A percentile compares a stretch with the other conserved stretches of the same genome.
Conservation (phyloP, 2,888 invertebrate genomes). For the Lithophane leautieri region DNA sequence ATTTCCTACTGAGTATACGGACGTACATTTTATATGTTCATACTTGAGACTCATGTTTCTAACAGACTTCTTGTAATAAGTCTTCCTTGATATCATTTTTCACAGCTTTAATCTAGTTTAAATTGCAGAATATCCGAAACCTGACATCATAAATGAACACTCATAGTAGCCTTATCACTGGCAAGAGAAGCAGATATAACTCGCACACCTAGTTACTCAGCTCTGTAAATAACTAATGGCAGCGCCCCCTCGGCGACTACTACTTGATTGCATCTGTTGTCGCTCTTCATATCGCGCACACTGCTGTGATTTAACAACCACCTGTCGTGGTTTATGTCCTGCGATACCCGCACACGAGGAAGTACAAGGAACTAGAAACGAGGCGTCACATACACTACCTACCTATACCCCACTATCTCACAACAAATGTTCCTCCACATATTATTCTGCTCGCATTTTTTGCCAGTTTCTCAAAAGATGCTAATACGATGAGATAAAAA, state of each 20-base stretch:
- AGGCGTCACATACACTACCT: constrained; percentile 64
- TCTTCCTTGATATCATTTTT: constrained; percentile 40
- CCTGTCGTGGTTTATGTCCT: constrained; percentile 83
- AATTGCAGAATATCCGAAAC: constrained; percentile 52
- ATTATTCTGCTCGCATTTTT: constrained; percentile 61
- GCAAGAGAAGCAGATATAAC: constrained; percentile 63
- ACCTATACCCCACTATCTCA: constrained; percentile 55
- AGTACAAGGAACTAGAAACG: constrained; percentile 72
- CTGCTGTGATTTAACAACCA: constrained; percentile 82
- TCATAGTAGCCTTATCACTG: constrained; percentile 57
- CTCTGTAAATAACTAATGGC: constrained; percentile 70
- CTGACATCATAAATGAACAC: constrained; percentile 59
- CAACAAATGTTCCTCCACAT: constrained; percentile 48
- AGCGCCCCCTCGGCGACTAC: constrained; percentile 71
- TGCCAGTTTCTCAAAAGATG: constrained; percentile 53
- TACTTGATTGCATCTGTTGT: constrained; percentile 78
- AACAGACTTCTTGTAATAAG: constrained; percentile 21
- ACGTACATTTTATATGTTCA: constrained; percentile 19
- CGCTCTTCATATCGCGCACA: constrained; percentile 80
- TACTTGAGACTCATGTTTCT: constrained; percentile 14
- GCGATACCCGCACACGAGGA: constrained; percentile 81
- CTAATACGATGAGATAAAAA: constrained; percentile 66
- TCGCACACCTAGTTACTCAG: constrained; percentile 66
- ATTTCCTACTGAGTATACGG: background rate
- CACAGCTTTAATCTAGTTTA: constrained; percentile 47